phyloP scores from a whole-genome alignment of 2,888 invertebrate genomes.

The Idaea dimidiata region DNA sequence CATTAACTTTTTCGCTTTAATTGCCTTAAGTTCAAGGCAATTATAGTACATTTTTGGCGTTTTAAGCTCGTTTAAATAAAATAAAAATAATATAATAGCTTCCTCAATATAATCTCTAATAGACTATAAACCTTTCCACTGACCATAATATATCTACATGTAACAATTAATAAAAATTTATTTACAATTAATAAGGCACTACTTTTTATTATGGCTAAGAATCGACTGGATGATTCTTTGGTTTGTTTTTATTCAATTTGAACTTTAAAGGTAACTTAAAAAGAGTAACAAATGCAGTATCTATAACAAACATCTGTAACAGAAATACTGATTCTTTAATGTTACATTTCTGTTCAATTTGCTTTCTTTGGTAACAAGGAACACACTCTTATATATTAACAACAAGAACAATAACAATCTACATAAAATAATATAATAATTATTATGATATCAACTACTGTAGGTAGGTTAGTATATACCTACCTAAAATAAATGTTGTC shows the following conservation, averaged over 20 bases:
- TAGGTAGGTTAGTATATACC: constrained; percentile 17
- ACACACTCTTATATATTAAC: constrained; percentile 69
- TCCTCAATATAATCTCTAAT: too few species aligned
- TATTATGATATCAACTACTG: constrained; percentile 9
- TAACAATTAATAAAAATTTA: constrained; percentile 37
- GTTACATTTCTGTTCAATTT: constrained; percentile 47
- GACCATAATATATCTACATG: background rate
- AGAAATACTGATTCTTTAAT: constrained; percentile 52
- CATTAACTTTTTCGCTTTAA: too few species aligned
- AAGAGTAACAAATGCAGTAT: constrained; percentile 67
- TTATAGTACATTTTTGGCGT: too few species aligned
- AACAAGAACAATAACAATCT: constrained; percentile 78
- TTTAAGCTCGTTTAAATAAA: background rate
- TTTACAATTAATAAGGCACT: constrained; percentile 50
- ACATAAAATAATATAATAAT: constrained; percentile 29
- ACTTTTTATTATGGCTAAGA: constrained; percentile 60
- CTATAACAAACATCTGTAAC: constrained; percentile 28
- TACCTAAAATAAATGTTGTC: background rate
- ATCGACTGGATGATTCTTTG: constrained; percentile 76
- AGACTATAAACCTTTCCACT: background rate
- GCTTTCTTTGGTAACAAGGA: constrained; percentile 79
- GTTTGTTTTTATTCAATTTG: constrained; percentile 69
- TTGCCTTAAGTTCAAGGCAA: too few species aligned
- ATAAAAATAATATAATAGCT: background rate
- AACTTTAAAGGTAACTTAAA: constrained; percentile 74